Conservation (phyloP, 1,140 invertebrate species). For the Drosophila littoralis region DNA sequence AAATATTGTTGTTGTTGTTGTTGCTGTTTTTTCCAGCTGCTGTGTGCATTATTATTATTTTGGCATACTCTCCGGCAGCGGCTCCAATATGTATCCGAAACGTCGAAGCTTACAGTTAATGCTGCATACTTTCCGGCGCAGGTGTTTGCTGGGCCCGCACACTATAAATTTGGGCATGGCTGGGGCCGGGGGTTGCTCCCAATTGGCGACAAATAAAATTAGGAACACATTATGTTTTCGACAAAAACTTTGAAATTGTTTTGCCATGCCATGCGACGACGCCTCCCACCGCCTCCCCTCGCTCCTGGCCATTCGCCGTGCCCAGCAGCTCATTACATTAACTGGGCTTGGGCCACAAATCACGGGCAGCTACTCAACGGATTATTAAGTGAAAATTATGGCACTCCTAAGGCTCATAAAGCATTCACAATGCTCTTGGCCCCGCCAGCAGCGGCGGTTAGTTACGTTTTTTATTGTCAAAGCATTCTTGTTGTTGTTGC, state of each 20-base stretch:
- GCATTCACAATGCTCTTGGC: conserved; percentile 74
- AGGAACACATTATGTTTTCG: conserved; percentile 81
- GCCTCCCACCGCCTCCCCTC: background rate
- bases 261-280: conserved; percentile 24
- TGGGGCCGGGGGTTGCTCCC: conserved; percentile 50
- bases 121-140: conserved; percentile 61
- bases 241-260: conserved; percentile 79
- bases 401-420: conserved; percentile 81
- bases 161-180: conserved; percentile 62
- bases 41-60: conserved; percentile 71
- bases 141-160: conserved; percentile 57
- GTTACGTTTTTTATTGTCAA: conserved; percentile 82
- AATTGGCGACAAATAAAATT: conserved; percentile 83
- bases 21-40: conserved; percentile 24
- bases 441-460: conserved; percentile 54
- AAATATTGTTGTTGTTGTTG: conserved; percentile 55
- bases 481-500: conserved; percentile 48
- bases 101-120: conserved; percentile 53
- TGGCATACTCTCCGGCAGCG: conserved; percentile 61
- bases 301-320: background rate
- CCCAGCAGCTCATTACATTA: conserved; percentile 39
- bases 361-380: conserved; percentile 79
- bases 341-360: conserved; percentile 64
- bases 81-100: conserved; percentile 54
- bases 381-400: conserved; percentile 84